A percentile compares a stretch with the other conserved stretches of the same genome.
Evolutionary conservation across 2,113 vertebrate species (phyloP).

Genomic region (Ammodytes marinus): DNA sequence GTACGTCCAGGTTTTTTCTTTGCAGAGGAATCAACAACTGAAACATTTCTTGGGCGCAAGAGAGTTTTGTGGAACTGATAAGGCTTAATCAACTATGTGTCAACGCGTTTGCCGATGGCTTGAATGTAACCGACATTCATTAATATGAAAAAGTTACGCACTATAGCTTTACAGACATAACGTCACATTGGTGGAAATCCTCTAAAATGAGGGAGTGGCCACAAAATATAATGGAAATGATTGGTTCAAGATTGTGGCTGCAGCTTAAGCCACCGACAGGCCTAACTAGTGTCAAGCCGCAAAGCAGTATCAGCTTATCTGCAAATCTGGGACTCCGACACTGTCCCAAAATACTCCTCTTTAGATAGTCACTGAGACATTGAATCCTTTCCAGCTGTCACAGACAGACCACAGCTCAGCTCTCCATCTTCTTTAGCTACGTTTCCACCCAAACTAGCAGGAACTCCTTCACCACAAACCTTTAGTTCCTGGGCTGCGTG

Average conservation of each 20-base stretch:
- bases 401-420: not conserved
- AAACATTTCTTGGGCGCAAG: too few species aligned
- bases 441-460: too few species aligned
- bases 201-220: not conserved
- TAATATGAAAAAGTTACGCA: too few species aligned
- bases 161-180: too few species aligned
- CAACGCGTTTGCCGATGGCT: too few species aligned
- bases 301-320: not conserved
- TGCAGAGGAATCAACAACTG: too few species aligned
- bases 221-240: not conserved
- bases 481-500: too few species aligned
- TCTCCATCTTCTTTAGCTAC: not conserved
- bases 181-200: not conserved
- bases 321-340: not conserved
- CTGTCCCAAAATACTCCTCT: not conserved
- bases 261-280: not conserved
- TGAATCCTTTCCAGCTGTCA: slow-evolving; percentile 5
- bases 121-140: too few species aligned
- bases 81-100: too few species aligned
- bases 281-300: not conserved
- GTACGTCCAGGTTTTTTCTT: too few species aligned
- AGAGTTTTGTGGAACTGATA: too few species aligned
- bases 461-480: too few species aligned
- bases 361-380: not conserved
- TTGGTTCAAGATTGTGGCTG: not conserved